A percentile compares a stretch with the other conserved stretches of the same genome.
These are phyloP conservation scores for Dolichotis patagonum DNA, from an alignment of 2,113 vertebrate genomes.

Conservation along the genomic window DNA sequence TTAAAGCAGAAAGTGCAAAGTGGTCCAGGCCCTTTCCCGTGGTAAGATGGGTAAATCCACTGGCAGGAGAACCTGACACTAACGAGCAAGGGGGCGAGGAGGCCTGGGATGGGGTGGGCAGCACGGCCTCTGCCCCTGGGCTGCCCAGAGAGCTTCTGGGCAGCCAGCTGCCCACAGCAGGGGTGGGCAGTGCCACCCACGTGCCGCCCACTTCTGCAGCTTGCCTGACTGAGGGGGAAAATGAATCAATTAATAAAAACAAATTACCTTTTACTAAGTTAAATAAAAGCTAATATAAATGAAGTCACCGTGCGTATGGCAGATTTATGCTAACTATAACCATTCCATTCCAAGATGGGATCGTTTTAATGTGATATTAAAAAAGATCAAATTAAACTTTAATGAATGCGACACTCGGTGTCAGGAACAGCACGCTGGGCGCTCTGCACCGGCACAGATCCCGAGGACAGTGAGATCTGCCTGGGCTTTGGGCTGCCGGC, in stretches of 20 bases:
- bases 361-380: constrained; percentile 81
- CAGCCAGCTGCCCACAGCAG: accelerated
- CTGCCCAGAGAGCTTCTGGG: accelerated
- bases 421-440: constrained; percentile 7
- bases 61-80: not conserved
- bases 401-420: constrained; percentile 75
- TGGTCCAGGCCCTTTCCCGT: accelerated
- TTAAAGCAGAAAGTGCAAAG: not conserved
- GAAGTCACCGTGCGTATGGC: constrained; percentile 71
- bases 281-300: constrained; percentile 84
- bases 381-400: constrained; percentile 84
- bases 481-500: not conserved
- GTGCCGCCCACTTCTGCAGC: not conserved
- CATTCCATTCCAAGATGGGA: constrained; percentile 72
- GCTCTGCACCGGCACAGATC: not conserved
- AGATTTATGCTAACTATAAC: constrained; percentile 81
- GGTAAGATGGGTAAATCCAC: not conserved
- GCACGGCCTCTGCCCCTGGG: not conserved
- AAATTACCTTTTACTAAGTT: constrained; percentile 85
- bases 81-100: not conserved
- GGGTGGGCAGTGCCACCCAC: not conserved
- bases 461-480: not conserved
- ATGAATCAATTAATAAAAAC: constrained; percentile 83
- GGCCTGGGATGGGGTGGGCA: not conserved
- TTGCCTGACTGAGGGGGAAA: not conserved